phyloP scores from a whole-genome alignment of 2,113 vertebrate genomes.

The Progne subis region DNA sequence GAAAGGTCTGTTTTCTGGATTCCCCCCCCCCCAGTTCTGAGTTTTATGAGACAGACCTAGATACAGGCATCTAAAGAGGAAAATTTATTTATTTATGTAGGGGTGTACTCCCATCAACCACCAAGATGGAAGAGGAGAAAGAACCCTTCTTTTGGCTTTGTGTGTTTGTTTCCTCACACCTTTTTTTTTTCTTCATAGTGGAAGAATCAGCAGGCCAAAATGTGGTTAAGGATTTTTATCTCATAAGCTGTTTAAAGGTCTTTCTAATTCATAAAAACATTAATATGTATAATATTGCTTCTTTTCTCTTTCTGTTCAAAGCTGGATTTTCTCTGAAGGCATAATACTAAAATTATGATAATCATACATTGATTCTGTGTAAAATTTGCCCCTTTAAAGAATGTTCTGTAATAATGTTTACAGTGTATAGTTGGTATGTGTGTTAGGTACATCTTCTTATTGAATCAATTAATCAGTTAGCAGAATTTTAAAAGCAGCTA shows the following conservation, averaged over 20 bases:
- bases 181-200: not conserved
- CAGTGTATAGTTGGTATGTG: not conserved
- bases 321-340: not conserved
- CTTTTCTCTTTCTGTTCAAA: not conserved
- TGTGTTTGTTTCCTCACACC: not conserved
- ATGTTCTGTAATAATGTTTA: not conserved
- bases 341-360: not conserved
- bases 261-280: not conserved
- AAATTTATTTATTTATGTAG: not conserved
- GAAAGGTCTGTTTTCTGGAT: not conserved
- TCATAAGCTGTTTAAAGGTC: not conserved
- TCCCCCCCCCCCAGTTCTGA: fast-evolving
- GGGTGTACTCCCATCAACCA: fast-evolving
- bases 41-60: not conserved
- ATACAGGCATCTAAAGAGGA: not conserved
- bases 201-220: not conserved
- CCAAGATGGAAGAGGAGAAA: not conserved
- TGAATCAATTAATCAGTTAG: not conserved
- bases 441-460: not conserved
- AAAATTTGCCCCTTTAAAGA: not conserved
- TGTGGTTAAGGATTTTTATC: not conserved
- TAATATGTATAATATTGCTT: not conserved
- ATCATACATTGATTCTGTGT: not conserved
- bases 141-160: not conserved
- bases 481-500: not conserved